These are phyloP conservation scores for Protobothrops flavoviridis DNA, from an alignment of 2,113 vertebrate species.

Conservation along the genomic window DNA sequence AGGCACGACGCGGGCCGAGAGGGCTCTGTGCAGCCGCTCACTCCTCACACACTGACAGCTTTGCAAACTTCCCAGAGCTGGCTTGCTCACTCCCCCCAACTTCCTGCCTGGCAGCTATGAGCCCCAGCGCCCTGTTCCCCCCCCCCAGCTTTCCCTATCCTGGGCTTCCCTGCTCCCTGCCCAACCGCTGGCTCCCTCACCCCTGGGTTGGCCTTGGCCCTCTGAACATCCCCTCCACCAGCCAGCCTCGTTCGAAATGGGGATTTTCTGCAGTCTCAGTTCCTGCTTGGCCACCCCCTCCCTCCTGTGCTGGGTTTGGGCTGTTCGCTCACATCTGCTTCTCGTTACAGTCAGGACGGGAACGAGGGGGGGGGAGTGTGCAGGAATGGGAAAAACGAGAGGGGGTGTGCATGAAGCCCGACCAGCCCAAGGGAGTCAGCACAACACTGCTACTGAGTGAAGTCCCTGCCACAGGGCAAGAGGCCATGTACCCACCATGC, in stretches of 20 bases:
- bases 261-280: conserved; percentile 34
- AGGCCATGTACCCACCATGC: too few relatives aligned
- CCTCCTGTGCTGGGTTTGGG: conserved; percentile 35
- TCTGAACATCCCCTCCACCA: conserved; percentile 32
- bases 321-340: conserved; percentile 65
- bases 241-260: not conserved
- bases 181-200: conserved; percentile 39
- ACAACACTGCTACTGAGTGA: not conserved
- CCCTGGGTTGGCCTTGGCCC: conserved; percentile 40
- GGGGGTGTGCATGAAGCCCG: conserved; percentile 38
- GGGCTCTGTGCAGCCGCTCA: not conserved
- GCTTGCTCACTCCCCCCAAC: conserved; percentile 22
- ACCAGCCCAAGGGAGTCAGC: conserved; percentile 12
- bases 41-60: conserved; percentile 1
- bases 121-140: conserved; percentile 32
- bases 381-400: conserved; percentile 21
- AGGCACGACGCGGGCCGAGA: not conserved
- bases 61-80: not conserved
- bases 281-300: conserved; percentile 48
- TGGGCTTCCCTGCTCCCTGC: conserved; percentile 44
- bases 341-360: conserved; percentile 67
- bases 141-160: not conserved
- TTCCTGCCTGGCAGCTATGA: conserved; percentile 19
- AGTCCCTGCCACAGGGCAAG: not conserved
- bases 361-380: not conserved